Percentiles rank a stretch among this genome's conserved stretches.
Evolutionary conservation across 1,140 invertebrate genomes (phyloP).

Genomic region (Macrotrachela quadricornifera): DNA sequence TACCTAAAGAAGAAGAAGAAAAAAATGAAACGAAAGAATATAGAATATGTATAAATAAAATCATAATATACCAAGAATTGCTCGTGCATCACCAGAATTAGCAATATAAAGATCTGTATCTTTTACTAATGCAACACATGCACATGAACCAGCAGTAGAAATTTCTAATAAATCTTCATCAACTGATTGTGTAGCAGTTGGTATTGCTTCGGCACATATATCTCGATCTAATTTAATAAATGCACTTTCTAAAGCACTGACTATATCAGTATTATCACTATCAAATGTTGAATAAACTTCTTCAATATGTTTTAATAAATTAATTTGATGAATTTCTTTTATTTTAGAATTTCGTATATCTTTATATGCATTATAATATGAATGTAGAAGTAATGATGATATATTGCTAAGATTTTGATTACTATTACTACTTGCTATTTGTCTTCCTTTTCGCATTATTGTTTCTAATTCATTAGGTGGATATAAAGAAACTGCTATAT

Average conservation of each 20-base stretch:
- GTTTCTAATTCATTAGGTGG: slow-evolving; percentile 19
- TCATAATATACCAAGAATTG: slow-evolving; percentile 50
- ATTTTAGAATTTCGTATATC: not conserved
- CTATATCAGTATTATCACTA: no score
- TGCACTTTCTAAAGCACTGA: slow-evolving; percentile 33
- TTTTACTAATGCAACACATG: slow-evolving; percentile 56
- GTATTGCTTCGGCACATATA: slow-evolving; percentile 47
- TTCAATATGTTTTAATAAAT: no score
- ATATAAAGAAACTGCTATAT: slow-evolving; percentile 55
- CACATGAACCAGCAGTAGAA: slow-evolving; percentile 63
- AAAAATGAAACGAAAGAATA: no score
- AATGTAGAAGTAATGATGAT: not conserved
- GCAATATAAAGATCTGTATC: slow-evolving; percentile 66
- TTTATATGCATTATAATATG: not conserved
- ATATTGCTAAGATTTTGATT: no score
- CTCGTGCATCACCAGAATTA: slow-evolving; percentile 68
- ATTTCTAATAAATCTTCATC: slow-evolving; percentile 44
- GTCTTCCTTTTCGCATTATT: not conserved
- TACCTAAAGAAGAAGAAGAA: no score
- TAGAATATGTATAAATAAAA: not conserved
- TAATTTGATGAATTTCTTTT: not conserved
- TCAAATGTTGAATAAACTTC: no score
- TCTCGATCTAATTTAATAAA: slow-evolving; percentile 59
- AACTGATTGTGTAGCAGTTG: slow-evolving; percentile 6
- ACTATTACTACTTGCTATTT: no score